A percentile compares a stretch with the other conserved stretches of the same genome.
Evolutionary conservation across 2,888 invertebrate genomes (phyloP).

Genomic region (Pimpla rufipes): DNA sequence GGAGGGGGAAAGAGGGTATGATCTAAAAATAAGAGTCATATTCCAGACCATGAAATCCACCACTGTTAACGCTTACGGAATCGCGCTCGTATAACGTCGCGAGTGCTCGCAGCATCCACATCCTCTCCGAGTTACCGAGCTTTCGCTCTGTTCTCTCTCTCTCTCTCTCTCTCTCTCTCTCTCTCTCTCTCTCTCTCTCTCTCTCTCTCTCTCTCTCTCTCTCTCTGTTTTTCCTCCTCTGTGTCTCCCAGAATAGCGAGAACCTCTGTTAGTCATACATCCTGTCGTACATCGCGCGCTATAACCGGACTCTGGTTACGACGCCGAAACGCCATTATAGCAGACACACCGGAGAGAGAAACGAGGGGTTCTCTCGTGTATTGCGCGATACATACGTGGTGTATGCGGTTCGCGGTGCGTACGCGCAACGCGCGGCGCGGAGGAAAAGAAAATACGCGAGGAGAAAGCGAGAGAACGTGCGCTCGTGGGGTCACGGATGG

Average conservation of each 20-base stretch:
- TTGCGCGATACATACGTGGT: slow-evolving; percentile 43
- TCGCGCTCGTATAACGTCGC: slow-evolving; percentile 59
- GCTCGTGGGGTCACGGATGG: slow-evolving; percentile 55
- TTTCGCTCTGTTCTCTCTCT: slow-evolving; percentile 30
- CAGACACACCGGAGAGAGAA: slow-evolving; percentile 77
- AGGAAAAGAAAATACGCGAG: slow-evolving; percentile 51
- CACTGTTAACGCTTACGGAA: slow-evolving; percentile 63
- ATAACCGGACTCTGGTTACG: slow-evolving; percentile 79
- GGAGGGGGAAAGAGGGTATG: slow-evolving; percentile 9
- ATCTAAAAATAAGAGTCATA: slow-evolving; percentile 60
- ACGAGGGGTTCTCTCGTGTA: slow-evolving; percentile 56
- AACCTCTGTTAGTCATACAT: slow-evolving; percentile 82
- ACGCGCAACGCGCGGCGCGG: slow-evolving; percentile 16
- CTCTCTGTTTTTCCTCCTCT: no score
- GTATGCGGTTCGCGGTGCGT: slow-evolving; percentile 32
- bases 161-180: slow-evolving; percentile 20
- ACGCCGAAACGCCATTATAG: slow-evolving; percentile 78
- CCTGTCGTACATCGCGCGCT: slow-evolving; percentile 82
- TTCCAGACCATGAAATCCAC: slow-evolving; percentile 56
- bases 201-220: no score
- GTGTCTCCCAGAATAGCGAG: slow-evolving; percentile 83
- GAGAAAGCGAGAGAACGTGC: slow-evolving; percentile 65
- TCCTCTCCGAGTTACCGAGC: slow-evolving; percentile 62
- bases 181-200: no score
- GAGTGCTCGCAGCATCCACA: slow-evolving; percentile 66